These are phyloP conservation scores for Cylas formicarius DNA, from an alignment of 1,140 invertebrate genomes.

Conservation along the genomic window DNA sequence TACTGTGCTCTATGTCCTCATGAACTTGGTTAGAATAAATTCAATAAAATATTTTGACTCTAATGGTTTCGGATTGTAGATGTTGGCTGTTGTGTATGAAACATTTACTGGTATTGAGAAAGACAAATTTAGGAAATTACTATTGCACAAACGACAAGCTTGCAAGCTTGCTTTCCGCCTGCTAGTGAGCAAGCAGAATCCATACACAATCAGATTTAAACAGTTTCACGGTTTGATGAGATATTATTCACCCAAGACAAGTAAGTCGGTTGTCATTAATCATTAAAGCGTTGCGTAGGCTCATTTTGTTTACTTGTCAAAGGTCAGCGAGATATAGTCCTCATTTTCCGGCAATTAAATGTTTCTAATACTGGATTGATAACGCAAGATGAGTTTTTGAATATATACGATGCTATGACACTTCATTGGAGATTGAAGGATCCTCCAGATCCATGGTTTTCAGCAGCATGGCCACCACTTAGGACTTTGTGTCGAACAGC, in stretches of 20 bases:
- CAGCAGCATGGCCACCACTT: constrained; percentile 50
- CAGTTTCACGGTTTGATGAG: constrained; percentile 78
- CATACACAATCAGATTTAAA: constrained; percentile 59
- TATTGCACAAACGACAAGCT: constrained; percentile 76
- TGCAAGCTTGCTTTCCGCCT: constrained; percentile 77
- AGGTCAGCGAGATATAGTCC: constrained; percentile 69
- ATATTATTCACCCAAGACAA: constrained; percentile 67
- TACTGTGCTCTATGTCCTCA: constrained; percentile 73
- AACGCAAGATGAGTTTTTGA: constrained; percentile 67
- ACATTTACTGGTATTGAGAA: constrained; percentile 83
- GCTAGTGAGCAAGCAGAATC: constrained; percentile 65
- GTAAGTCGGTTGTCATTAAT: constrained; percentile 41
- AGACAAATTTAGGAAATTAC: constrained; percentile 77
- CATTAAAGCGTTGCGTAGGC: not conserved
- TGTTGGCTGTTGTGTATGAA: constrained; percentile 87
- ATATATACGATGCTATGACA: constrained; percentile 66
- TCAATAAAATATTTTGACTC: constrained; percentile 8
- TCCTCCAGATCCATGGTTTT: constrained; percentile 64
- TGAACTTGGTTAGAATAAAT: constrained; percentile 70
- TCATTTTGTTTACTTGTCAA: constrained; percentile 23
- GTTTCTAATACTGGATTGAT: constrained; percentile 56
- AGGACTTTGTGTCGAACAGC: constrained; percentile 57
- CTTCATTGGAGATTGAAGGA: constrained; percentile 68
- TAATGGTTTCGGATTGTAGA: constrained; percentile 44
- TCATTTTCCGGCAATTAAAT: constrained; percentile 78